A percentile compares a stretch with the other conserved stretches of the same genome.
Conservation (phyloP, 2,888 invertebrate species). For the Hofmannophila pseudospretella region DNA sequence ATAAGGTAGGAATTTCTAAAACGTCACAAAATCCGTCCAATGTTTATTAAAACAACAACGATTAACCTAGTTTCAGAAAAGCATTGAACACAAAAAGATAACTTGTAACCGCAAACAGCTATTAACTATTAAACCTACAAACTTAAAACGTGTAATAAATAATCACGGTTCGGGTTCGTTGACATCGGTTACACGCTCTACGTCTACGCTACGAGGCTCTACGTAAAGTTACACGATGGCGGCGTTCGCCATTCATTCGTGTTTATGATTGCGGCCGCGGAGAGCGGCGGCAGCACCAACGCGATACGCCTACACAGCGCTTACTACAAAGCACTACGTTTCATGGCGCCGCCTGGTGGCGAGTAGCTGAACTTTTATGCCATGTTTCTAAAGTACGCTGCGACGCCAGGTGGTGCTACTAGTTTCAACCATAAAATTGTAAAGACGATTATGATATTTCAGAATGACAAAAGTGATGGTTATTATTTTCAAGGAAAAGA, state of each 20-base stretch:
- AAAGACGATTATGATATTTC: too few species aligned
- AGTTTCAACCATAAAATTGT: not conserved
- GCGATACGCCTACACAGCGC: slow-evolving; percentile 7
- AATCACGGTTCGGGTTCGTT: slow-evolving; percentile 50
- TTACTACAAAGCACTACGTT: slow-evolving; percentile 1
- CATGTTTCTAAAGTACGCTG: slow-evolving; percentile 24
- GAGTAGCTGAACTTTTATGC: slow-evolving; percentile 53
- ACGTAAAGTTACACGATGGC: slow-evolving; percentile 48
- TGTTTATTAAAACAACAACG: too few species aligned
- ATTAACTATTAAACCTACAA: slow-evolving; percentile 18
- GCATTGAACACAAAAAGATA: slow-evolving; percentile 17
- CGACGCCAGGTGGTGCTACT: slow-evolving; percentile 45
- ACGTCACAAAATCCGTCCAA: too few species aligned
- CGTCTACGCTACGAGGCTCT: slow-evolving; percentile 45
- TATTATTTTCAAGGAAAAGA: too few species aligned
- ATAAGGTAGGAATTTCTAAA: too few species aligned
- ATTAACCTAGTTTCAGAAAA: too few species aligned
- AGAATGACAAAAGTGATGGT: too few species aligned
- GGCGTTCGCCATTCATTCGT: slow-evolving; percentile 56
- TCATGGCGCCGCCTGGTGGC: slow-evolving; percentile 52
- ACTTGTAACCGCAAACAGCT: slow-evolving; percentile 18
- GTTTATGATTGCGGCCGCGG: slow-evolving; percentile 29
- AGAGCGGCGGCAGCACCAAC: slow-evolving; percentile 38
- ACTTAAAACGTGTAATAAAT: slow-evolving; percentile 28
- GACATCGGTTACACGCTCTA: slow-evolving; percentile 57